A percentile compares a stretch with the other conserved stretches of the same genome.
Conservation (phyloP, 2,797 vertebrate species). For the Hafferia zeledoni region DNA sequence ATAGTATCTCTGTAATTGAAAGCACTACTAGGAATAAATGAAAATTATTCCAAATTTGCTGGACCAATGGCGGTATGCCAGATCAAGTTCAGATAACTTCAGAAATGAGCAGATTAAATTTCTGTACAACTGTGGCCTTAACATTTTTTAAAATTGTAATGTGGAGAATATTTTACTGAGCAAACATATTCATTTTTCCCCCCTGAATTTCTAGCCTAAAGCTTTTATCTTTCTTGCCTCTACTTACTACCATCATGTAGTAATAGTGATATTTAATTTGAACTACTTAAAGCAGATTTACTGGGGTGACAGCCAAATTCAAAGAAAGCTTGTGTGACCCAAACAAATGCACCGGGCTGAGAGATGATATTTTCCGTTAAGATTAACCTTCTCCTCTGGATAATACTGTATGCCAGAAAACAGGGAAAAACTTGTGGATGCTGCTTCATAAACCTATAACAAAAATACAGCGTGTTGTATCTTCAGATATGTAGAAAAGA, state of each 20-base stretch:
- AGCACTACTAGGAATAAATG: slow-evolving; percentile 25
- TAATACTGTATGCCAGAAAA: not conserved
- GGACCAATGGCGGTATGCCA: not conserved
- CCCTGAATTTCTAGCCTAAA: slow-evolving; percentile 8
- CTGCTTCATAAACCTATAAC: not conserved
- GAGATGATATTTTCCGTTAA: slow-evolving; percentile 26
- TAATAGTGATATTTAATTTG: slow-evolving; percentile 51
- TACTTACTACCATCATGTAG: not conserved
- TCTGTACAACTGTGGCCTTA: not conserved
- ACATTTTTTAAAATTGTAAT: not conserved
- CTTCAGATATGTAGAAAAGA: not conserved
- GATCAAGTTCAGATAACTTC: slow-evolving; percentile 28
- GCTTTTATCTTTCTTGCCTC: not conserved
- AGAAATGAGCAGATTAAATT: slow-evolving; percentile 12
- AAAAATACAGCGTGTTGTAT: not conserved
- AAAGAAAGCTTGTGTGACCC: slow-evolving; percentile 40
- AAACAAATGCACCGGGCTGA: not conserved
- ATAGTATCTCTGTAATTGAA: slow-evolving; percentile 63
- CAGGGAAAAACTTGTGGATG: not conserved
- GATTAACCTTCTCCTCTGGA: slow-evolving; percentile 43
- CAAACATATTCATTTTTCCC: not conserved
- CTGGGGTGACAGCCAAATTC: slow-evolving; percentile 28
- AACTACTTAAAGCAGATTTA: slow-evolving; percentile 44
- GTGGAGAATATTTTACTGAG: not conserved
- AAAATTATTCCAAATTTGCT: slow-evolving; percentile 7